These are phyloP conservation scores for Spea multiplicata DNA, from an alignment of 2,113 vertebrate species.

Conservation along the genomic window DNA sequence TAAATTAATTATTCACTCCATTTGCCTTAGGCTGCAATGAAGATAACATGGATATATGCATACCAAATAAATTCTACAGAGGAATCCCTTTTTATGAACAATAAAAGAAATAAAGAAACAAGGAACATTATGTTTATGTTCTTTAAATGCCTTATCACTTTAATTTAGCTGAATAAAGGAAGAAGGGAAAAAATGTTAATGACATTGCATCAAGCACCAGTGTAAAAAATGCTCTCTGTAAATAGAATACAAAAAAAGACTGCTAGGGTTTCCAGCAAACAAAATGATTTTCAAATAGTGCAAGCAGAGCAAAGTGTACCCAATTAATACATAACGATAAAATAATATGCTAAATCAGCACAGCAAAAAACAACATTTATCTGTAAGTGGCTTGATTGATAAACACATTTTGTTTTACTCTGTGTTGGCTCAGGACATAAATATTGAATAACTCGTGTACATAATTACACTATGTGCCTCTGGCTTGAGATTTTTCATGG, in stretches of 20 bases:
- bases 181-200: conserved; percentile 19
- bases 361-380: conserved; percentile 21
- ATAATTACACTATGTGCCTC: conserved; percentile 42
- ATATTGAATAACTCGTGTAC: conserved; percentile 40
- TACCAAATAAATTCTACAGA: conserved; percentile 19
- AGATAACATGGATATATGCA: conserved; percentile 40
- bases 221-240: neutral
- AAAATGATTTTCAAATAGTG: conserved; percentile 31
- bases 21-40: conserved; percentile 60
- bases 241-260: conserved; percentile 27
- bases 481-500: conserved; percentile 30
- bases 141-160: conserved; percentile 42
- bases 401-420: conserved; percentile 40
- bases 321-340: conserved; percentile 43
- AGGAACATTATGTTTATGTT: conserved; percentile 30
- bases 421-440: conserved; percentile 31
- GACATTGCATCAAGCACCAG: neutral
- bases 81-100: conserved; percentile 28
- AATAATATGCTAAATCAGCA: conserved; percentile 23
- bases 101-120: conserved; percentile 28
- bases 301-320: conserved; percentile 35
- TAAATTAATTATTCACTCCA: conserved; percentile 69
- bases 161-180: conserved; percentile 20
- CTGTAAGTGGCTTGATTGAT: conserved; percentile 46
- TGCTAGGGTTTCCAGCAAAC: conserved; percentile 29